Evolutionary conservation across 2,113 vertebrate species (phyloP).

Genomic region (Ornithorhynchus anatinus): DNA sequence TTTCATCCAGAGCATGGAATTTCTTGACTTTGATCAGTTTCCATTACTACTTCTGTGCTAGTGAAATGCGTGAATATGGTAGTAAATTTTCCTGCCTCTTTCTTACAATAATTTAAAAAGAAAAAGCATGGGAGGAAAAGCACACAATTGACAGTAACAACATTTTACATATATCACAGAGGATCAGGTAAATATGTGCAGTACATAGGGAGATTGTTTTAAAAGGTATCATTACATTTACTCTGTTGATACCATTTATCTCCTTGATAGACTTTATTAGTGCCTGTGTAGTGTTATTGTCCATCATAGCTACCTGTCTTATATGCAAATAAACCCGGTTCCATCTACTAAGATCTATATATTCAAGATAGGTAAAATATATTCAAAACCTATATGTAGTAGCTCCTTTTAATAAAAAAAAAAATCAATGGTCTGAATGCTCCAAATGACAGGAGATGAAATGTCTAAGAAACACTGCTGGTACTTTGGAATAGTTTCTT

Average conservation of each 20-base stretch:
- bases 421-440: conserved; percentile 52
- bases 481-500: not conserved
- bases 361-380: not conserved
- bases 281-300: conserved; percentile 29
- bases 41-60: not conserved
- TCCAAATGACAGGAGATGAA: conserved; percentile 46
- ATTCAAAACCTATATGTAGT: not conserved
- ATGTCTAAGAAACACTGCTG: conserved; percentile 47
- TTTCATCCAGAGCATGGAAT: not conserved
- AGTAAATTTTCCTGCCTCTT: conserved; percentile 6
- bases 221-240: conserved; percentile 40
- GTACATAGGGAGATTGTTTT: conserved; percentile 45
- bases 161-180: not conserved
- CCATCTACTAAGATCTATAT: not conserved
- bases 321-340: accelerated
- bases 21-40: conserved; percentile 5
- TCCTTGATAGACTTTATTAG: conserved; percentile 45
- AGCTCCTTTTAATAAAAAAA: conserved; percentile 37
- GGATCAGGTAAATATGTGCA: not conserved
- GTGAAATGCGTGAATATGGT: conserved; percentile 4
- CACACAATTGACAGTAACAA: not conserved
- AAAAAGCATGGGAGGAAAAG: not conserved
- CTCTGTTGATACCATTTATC: conserved; percentile 31
- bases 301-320: conserved; percentile 26
- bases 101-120: conserved; percentile 3